These are phyloP conservation scores for Pomatorhinus ruficollis DNA, from an alignment of 2,113 vertebrate species.

Conservation along the genomic window DNA sequence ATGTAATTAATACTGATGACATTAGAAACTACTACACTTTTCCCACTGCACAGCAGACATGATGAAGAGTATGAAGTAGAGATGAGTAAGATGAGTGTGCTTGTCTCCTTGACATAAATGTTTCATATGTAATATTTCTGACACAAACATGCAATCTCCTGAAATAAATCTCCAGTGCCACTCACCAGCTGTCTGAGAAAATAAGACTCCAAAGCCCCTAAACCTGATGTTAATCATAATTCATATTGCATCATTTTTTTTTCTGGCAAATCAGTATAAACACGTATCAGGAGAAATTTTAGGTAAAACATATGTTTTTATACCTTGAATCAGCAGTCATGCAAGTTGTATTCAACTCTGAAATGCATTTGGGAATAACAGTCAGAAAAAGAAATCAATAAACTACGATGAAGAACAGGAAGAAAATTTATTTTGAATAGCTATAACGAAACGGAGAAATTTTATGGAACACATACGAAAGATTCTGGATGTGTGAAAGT, in stretches of 20 bases:
- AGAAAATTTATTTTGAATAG: not conserved
- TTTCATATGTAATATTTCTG: not conserved
- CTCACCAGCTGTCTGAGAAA: not conserved
- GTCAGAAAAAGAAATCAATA: not conserved
- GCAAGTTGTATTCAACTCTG: not conserved
- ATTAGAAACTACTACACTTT: not conserved
- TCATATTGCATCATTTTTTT: not conserved
- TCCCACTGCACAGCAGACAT: not conserved
- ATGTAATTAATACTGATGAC: not conserved
- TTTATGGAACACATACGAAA: rapidly evolving
- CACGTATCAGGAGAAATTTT: not conserved
- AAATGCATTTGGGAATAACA: not conserved
- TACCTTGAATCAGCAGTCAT: not conserved
- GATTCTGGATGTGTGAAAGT: not conserved
- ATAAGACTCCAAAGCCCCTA: not conserved
- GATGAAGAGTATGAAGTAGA: not conserved
- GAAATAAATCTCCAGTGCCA: not conserved
- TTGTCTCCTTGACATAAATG: not conserved
- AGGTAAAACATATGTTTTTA: not conserved
- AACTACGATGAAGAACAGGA: not conserved
- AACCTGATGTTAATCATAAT: not conserved
- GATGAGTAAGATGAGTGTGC: not conserved
- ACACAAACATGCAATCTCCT: not conserved
- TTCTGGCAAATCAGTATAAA: not conserved
- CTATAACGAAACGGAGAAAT: not conserved